Evolutionary conservation across 1,140 invertebrate genomes (phyloP).

Genomic region (Drosophila quadrilineata): DNA sequence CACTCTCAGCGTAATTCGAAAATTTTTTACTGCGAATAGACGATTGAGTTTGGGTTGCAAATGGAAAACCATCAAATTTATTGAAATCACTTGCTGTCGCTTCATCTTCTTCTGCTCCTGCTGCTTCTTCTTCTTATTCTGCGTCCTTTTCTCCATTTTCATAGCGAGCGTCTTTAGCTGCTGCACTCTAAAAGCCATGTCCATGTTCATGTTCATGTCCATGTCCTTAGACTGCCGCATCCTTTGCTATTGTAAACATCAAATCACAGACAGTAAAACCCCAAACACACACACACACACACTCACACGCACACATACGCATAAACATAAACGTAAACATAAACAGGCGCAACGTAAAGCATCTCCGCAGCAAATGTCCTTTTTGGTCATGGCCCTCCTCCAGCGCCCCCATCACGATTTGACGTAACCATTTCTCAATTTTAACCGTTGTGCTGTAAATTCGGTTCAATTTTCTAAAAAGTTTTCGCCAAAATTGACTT

Average conservation of each 20-base stretch:
- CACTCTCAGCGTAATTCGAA: constrained; percentile 72
- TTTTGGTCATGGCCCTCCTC: constrained; percentile 51
- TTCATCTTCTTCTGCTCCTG: not conserved
- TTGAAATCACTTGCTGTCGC: constrained; percentile 76
- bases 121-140: not conserved
- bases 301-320: constrained; percentile 28
- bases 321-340: constrained; percentile 72
- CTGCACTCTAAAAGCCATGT: constrained; percentile 26
- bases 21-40: constrained; percentile 78
- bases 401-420: not conserved
- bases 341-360: constrained; percentile 52
- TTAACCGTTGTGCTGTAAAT: constrained; percentile 61
- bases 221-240: constrained; percentile 57
- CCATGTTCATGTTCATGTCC: too few relatives aligned
- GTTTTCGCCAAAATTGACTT: constrained; percentile 64
- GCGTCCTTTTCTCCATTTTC: not conserved
- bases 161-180: not conserved
- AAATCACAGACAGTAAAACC: constrained; percentile 80
- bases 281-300: constrained; percentile 23
- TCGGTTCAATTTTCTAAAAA: constrained; percentile 76
- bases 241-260: constrained; percentile 75
- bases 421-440: constrained; percentile 31
- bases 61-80: constrained; percentile 81
- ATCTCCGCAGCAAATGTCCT: constrained; percentile 63
- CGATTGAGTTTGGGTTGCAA: constrained; percentile 80